phyloP scores from a whole-genome alignment of 2,888 invertebrate genomes.

The Eustalomyia histrio region DNA sequence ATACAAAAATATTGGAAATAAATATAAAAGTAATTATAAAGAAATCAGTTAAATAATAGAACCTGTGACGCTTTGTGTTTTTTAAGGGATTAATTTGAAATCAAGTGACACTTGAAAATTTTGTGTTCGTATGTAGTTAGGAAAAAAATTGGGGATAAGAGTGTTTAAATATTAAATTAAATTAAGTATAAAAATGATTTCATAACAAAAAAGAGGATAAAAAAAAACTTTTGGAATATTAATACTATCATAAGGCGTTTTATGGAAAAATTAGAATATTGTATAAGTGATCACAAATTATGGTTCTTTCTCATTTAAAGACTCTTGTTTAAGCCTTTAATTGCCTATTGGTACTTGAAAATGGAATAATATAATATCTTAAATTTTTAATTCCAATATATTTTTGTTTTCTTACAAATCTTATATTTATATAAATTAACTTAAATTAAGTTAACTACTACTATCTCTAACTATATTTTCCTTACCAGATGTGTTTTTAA shows the following conservation, averaged over 20 bases:
- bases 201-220: constrained; percentile 1
- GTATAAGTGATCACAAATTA: too few species aligned
- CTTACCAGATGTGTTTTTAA: constrained; percentile 55
- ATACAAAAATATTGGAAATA: background rate
- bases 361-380: too few species aligned
- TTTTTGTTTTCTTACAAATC: too few species aligned
- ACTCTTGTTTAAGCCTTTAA: too few species aligned
- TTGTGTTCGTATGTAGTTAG: background rate
- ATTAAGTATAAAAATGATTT: constrained; percentile 3
- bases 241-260: too few species aligned
- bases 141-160: background rate
- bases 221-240: background rate
- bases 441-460: constrained; percentile 58
- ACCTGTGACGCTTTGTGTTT: constrained; percentile 55
- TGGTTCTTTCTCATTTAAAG: too few species aligned
- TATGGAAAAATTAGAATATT: too few species aligned
- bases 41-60: constrained; percentile 40
- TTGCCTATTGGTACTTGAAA: too few species aligned
- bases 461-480: background rate
- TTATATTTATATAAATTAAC: background rate
- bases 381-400: too few species aligned
- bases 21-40: background rate
- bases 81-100: constrained; percentile 43
- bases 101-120: constrained; percentile 45
- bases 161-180: constrained; percentile 1